Evolutionary conservation across 2,113 vertebrate genomes (phyloP).

Genomic region (Phalacrocorax pelagicus): DNA sequence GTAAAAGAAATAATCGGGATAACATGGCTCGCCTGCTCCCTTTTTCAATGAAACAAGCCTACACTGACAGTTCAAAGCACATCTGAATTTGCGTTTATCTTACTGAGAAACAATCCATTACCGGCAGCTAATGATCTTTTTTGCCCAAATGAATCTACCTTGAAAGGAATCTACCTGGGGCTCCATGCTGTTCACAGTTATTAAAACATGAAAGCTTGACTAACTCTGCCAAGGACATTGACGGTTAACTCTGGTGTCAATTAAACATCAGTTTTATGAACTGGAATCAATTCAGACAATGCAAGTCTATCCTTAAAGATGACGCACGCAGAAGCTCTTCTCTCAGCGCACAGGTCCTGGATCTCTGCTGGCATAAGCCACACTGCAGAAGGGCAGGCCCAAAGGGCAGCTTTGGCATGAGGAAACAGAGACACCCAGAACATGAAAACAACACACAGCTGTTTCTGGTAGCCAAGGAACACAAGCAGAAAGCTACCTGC

Average conservation of each 20-base stretch:
- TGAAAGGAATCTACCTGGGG: background rate
- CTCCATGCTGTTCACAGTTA: background rate
- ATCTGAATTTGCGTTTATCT: background rate
- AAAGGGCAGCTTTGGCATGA: background rate
- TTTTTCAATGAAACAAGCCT: background rate
- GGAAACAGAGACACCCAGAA: background rate
- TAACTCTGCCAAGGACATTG: background rate
- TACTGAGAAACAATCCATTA: background rate
- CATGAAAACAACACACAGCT: background rate
- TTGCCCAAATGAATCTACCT: slow-evolving; percentile 9
- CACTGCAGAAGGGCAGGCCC: background rate
- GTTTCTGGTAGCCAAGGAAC: background rate
- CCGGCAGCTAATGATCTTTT: background rate
- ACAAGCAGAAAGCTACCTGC: background rate
- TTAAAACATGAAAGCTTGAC: slow-evolving; percentile 13
- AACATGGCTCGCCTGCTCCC: background rate
- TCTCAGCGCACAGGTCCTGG: background rate
- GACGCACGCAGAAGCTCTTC: background rate
- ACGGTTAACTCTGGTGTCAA: background rate
- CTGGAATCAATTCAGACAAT: background rate
- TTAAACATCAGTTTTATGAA: background rate
- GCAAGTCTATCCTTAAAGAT: background rate
- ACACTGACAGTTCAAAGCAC: background rate
- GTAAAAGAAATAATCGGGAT: background rate
- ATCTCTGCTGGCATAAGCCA: background rate